Percentiles rank a stretch among this genome's conserved stretches.
Conservation (phyloP, 92 coral and sea anemone genomes). For the Zoanthus sansibaricus region DNA sequence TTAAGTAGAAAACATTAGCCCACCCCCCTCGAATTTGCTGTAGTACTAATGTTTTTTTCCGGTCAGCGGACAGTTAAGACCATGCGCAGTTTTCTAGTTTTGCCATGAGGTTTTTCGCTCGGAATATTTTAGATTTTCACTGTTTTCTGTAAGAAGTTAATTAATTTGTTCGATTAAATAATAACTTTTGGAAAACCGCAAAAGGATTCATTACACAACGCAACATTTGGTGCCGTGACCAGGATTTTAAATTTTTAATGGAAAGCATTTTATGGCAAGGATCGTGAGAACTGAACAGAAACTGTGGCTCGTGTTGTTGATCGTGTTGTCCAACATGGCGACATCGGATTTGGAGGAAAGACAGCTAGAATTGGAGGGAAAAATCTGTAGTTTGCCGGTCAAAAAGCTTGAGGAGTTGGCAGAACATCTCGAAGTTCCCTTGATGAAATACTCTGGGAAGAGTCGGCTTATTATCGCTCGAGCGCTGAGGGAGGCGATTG, state of each 20-base stretch:
- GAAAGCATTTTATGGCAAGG: background rate
- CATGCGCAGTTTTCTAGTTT: too few species aligned
- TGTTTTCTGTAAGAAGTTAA: too few species aligned
- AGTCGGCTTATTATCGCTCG: conserved; percentile 33
- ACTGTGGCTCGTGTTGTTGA: conserved; percentile 26
- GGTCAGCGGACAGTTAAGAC: conserved; percentile 9
- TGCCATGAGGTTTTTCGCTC: too few species aligned
- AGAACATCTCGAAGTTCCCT: conserved; percentile 27
- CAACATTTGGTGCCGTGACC: conserved; percentile 20
- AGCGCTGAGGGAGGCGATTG: conserved; percentile 36
- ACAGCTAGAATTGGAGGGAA: background rate
- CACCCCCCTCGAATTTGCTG: background rate
- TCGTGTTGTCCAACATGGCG: conserved; percentile 3
- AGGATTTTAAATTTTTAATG: background rate
- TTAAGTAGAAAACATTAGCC: conserved; percentile 16
- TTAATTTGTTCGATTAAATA: too few species aligned
- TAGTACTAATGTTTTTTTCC: background rate
- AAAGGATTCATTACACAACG: too few species aligned
- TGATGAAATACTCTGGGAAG: conserved; percentile 31
- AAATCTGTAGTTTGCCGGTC: conserved; percentile 22
- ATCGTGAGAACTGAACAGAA: background rate
- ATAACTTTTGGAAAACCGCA: too few species aligned
- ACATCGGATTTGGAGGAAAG: too few species aligned
- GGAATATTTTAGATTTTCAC: too few species aligned
- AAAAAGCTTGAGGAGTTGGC: conserved; percentile 19